Percentiles rank a stretch among this genome's conserved stretches.
Conservation (phyloP, 2,113 vertebrate genomes). For the Centropus bengalensis region DNA sequence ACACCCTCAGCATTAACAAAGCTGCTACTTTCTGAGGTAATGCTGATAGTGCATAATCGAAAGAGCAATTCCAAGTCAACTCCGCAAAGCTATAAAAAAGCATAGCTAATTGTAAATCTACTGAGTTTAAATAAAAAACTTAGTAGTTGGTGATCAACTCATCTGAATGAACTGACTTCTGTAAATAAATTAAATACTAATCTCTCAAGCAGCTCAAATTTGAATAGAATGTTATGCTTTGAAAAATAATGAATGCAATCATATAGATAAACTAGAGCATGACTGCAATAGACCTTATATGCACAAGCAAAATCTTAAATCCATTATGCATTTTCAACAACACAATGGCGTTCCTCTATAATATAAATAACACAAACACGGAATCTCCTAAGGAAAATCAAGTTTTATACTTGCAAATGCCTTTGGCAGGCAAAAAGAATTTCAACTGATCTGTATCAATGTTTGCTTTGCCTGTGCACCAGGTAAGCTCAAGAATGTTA, state of each 20-base stretch:
- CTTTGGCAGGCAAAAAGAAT: neutral
- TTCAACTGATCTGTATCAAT: neutral
- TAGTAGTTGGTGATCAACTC: neutral
- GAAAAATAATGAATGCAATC: neutral
- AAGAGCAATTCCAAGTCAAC: neutral
- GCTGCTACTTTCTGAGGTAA: neutral
- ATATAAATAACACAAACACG: neutral
- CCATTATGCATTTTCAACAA: neutral
- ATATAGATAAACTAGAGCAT: neutral
- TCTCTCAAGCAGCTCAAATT: neutral
- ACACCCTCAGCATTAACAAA: neutral
- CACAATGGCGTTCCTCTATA: neutral
- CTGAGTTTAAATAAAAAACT: neutral
- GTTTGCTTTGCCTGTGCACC: neutral
- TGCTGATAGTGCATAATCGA: neutral
- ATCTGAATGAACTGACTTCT: neutral
- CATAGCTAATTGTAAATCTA: neutral
- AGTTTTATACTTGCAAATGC: neutral
- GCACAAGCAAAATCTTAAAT: neutral
- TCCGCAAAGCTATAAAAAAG: neutral
- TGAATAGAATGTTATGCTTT: neutral
- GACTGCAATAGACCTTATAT: neutral
- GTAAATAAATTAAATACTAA: neutral
- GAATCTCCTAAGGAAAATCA: neutral
- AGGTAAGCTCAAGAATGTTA: neutral